These are phyloP conservation scores for Mormyrops attenuatus DNA, from an alignment of 2,797 vertebrate genomes.

Conservation along the genomic window DNA sequence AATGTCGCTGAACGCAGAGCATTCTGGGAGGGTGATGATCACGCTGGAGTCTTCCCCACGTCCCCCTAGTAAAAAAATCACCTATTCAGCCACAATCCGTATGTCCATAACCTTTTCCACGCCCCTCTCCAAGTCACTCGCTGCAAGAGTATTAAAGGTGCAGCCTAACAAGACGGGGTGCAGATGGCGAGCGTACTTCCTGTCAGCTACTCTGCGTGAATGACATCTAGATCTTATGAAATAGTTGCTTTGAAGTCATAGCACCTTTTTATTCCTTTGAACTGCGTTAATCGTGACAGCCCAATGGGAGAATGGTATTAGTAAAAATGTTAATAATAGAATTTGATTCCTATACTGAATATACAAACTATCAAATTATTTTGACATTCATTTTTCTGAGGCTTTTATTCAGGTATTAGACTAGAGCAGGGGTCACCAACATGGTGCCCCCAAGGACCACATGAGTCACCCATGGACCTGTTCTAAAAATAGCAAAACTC, in stretches of 20 bases:
- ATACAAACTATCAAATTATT: not conserved
- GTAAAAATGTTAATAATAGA: not conserved
- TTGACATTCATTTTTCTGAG: not conserved
- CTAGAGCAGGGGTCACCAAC: too few species aligned
- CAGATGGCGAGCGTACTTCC: not conserved
- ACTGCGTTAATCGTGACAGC: not conserved
- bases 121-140: not conserved
- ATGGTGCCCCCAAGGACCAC: too few species aligned
- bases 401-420: not conserved
- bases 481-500: too few species aligned
- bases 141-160: not conserved
- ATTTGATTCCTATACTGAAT: not conserved
- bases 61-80: constrained; percentile 64
- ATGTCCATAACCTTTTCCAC: not conserved
- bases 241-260: not conserved
- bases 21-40: constrained; percentile 94
- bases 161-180: not conserved
- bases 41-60: constrained; percentile 84
- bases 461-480: too few species aligned
- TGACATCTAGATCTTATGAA: not conserved
- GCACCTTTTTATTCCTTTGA: not conserved
- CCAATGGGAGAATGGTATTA: not conserved
- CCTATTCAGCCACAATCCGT: not conserved
- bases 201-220: not conserved
- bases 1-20: constrained; percentile 78